Evolutionary conservation across 2,888 invertebrate species (phyloP), one percentile per base, ranked within the genome.

Genomic region (Watsonalla binaria): DNA sequence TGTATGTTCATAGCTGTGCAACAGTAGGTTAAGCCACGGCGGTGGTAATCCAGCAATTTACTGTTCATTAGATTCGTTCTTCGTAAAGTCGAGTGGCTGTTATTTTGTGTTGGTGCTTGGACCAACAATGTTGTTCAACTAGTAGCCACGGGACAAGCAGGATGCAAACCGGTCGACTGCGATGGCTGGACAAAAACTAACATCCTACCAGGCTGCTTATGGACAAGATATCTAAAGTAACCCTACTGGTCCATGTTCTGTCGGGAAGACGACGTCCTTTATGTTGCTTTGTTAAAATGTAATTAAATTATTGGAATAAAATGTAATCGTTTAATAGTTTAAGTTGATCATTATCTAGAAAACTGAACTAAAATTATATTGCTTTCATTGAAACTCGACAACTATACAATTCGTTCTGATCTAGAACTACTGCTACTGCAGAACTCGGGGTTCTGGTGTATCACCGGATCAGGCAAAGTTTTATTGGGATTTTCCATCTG

Each of bases 81-180:
- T 24, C 24, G 53, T 56, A 54, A 54, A 59, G 57, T 7, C 54
- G 68, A 65, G 77, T 73, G 70, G 70, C 73, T 5, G 37, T 9
- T 15, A 15, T 49, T 76, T 74, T 64, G 65, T 64, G 58, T 68
- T 65, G 64, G 66, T 70, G 67, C 64, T 62, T 62, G 63, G 64
- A 60, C 60, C 71, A 72, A 73, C 78, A 74, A 81, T 79, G 82
- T 82, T 60, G 81, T 65, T 56, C 62, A 70, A 71, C 80, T 71
- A 67, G 79, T 77, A 68, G 65, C 60, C 77, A 74, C 77, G 75
- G 78, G 80, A 72, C 74, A 70, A 80, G 74, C 84, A 84, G 84
- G 85, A 85, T 80, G 62, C 70, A 63, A 78, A 83, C 86, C 86
- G 86, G 85, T 85, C 78, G 56, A 65, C 72, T 74, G 74, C 71